A percentile compares a stretch with the other conserved stretches of the same genome.
Conservation (phyloP, 1,140 invertebrate species). For the Lineus longissimus region DNA sequence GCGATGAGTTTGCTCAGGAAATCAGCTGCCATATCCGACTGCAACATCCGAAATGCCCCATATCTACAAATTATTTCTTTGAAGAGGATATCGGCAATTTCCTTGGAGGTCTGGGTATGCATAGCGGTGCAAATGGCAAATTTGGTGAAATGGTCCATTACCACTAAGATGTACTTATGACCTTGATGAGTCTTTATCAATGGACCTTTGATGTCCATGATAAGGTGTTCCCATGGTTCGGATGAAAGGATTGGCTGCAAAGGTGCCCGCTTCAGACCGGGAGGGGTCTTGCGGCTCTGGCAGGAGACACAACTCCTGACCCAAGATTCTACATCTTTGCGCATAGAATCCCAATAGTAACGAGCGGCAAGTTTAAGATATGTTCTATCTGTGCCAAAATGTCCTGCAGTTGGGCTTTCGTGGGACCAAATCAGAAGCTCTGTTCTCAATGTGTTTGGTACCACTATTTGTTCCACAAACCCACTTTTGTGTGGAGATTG, state of each 20-base stretch:
- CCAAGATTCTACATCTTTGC: conserved; percentile 9
- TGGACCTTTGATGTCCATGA: conserved; percentile 12
- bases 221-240: conserved; percentile 18
- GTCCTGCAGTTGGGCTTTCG: background rate
- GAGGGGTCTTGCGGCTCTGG: conserved; percentile 12
- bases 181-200: background rate
- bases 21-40: background rate
- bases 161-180: conserved; percentile 20
- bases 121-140: conserved; percentile 20
- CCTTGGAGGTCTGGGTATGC: background rate
- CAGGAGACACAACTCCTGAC: conserved; percentile 14
- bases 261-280: conserved; percentile 5
- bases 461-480: too few relatives aligned
- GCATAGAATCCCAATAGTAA: conserved; percentile 22
- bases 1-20: background rate
- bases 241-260: conserved; percentile 12
- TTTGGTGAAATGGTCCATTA: conserved; percentile 23
- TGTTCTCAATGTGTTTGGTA: too few relatives aligned
- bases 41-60: background rate
- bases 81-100: background rate
- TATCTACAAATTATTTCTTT: background rate
- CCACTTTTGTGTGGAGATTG: too few relatives aligned
- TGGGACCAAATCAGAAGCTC: too few relatives aligned
- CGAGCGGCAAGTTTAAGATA: background rate
- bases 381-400: background rate